A percentile compares a stretch with the other conserved stretches of the same genome.
Conservation (phyloP, 2,888 invertebrate genomes). For the Caradrina clavipalpis region DNA sequence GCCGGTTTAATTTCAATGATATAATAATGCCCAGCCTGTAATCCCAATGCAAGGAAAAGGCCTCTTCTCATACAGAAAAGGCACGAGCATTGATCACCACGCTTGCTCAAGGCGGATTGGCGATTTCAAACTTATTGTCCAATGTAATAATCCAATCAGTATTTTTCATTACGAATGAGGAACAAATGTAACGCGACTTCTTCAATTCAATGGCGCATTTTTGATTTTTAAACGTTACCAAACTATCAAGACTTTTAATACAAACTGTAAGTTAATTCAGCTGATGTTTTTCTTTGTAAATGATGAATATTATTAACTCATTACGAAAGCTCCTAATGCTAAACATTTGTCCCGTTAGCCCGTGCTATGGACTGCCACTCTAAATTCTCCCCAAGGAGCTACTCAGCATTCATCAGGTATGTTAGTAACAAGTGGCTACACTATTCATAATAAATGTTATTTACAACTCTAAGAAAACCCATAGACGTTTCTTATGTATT, state of each 20-base stretch:
- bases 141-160: no score
- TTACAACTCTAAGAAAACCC: slow-evolving; percentile 54
- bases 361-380: slow-evolving; percentile 11
- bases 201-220: not conserved
- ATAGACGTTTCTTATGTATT: slow-evolving; percentile 63
- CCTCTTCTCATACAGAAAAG: no score
- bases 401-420: slow-evolving; percentile 38
- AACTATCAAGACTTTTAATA: not conserved
- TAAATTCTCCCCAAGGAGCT: not conserved
- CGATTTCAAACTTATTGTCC: no score
- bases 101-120: no score
- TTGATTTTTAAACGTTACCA: not conserved
- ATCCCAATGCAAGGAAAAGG: no score
- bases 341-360: not conserved
- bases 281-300: slow-evolving; percentile 2
- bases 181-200: not conserved
- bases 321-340: slow-evolving; percentile 10
- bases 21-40: no score
- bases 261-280: not conserved
- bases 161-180: not conserved
- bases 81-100: no score
- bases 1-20: no score
- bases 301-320: not conserved
- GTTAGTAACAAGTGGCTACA: slow-evolving; percentile 36
- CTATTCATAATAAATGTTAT: slow-evolving; percentile 58